Evolutionary conservation across 2,797 vertebrate genomes (phyloP).

Genomic region (Malurus splendens): DNA sequence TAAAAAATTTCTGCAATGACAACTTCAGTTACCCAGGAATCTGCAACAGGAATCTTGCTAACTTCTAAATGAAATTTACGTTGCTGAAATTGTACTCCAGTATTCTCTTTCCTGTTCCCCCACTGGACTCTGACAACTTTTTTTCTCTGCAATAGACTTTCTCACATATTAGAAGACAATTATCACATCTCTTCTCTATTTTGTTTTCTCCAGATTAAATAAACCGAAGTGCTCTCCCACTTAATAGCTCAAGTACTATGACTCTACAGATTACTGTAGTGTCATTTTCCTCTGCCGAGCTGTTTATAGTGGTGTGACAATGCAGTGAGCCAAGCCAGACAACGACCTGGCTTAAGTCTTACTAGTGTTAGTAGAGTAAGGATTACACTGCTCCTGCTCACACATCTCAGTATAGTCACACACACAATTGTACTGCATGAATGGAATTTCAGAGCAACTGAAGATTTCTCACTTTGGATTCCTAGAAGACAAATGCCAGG

Average conservation of each 20-base stretch:
- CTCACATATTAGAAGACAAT: neutral
- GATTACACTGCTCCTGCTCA: neutral
- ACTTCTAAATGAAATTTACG: neutral
- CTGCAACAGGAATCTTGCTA: neutral
- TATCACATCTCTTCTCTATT: neutral
- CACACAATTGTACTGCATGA: neutral
- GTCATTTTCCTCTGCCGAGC: neutral
- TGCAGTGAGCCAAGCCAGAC: neutral
- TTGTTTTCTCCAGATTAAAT: neutral
- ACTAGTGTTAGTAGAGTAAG: neutral
- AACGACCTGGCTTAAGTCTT: neutral
- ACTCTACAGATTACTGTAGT: neutral
- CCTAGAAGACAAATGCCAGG: neutral
- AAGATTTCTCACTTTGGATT: neutral
- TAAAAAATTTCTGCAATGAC: neutral
- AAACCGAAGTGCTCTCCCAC: neutral
- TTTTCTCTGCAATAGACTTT: neutral
- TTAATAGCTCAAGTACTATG: neutral
- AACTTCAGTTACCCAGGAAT: neutral
- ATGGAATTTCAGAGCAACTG: neutral
- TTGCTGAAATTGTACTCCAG: neutral
- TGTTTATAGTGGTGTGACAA: neutral
- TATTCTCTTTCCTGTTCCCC: neutral
- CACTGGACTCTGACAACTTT: neutral
- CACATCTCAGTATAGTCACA: neutral